A percentile compares a stretch with the other conserved stretches of the same genome.
Evolutionary conservation across 35 echinoderm and acorn worm genomes (phyloP).

Genomic region (Strongylocentrotus purpuratus): DNA sequence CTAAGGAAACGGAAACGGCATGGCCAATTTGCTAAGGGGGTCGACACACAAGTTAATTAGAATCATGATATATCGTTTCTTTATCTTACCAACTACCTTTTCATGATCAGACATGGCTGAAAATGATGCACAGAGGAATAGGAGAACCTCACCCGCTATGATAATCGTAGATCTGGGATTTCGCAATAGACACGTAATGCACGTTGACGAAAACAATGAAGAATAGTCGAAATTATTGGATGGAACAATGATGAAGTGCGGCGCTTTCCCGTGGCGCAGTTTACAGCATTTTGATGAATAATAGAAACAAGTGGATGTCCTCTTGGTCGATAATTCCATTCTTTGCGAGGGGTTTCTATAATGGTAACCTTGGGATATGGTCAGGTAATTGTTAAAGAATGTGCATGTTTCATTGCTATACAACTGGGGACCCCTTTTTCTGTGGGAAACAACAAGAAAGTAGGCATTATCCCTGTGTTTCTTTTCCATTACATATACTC

Average conservation of each 20-base stretch:
- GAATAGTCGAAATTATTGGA: background rate
- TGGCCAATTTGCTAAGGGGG: too few species aligned
- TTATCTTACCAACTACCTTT: background rate
- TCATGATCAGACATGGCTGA: background rate
- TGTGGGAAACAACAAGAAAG: background rate
- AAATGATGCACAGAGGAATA: background rate
- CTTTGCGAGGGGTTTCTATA: background rate
- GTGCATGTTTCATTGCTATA: background rate
- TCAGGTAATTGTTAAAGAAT: background rate
- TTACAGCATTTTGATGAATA: background rate
- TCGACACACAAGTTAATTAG: too few species aligned
- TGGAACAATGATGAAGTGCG: background rate
- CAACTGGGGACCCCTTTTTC: background rate
- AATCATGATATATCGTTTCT: background rate
- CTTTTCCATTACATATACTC: background rate
- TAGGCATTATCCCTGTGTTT: background rate
- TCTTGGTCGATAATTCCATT: background rate
- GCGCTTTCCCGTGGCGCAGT: background rate
- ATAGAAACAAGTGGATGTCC: background rate
- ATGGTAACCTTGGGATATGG: background rate
- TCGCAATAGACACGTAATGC: background rate
- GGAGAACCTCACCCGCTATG: background rate
- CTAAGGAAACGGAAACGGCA: too few species aligned
- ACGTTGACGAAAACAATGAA: constrained; percentile 1
- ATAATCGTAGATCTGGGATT: background rate